A percentile compares a stretch with the other conserved stretches of the same genome.
Evolutionary conservation across 2,888 invertebrate genomes (phyloP).

Genomic region (Sussaba pulchella): DNA sequence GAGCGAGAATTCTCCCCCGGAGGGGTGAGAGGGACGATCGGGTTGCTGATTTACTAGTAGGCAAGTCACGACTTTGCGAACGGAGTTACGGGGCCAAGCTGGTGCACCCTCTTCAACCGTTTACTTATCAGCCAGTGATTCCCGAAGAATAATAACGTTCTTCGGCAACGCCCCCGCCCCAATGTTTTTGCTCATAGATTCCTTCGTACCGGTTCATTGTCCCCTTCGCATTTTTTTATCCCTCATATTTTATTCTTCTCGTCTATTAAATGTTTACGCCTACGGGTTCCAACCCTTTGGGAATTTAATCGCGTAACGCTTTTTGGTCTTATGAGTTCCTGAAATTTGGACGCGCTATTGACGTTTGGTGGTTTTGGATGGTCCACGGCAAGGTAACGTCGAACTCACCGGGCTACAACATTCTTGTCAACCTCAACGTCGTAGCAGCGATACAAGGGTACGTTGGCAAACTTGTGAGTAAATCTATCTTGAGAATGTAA

Average conservation of each 20-base stretch:
- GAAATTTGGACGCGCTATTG: not conserved
- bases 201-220: not conserved
- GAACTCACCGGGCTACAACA: constrained; percentile 32
- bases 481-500: constrained; percentile 46
- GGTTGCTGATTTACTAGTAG: constrained; percentile 53
- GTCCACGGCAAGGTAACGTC: constrained; percentile 5
- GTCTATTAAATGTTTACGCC: not conserved
- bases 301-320: too few relatives aligned
- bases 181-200: not conserved
- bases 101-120: constrained; percentile 25
- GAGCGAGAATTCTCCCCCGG: not conserved
- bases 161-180: not conserved
- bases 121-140: constrained; percentile 23
- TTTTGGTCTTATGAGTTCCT: too few relatives aligned
- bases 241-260: not conserved
- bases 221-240: not conserved
- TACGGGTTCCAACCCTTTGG: too few relatives aligned
- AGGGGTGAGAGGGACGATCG: constrained; percentile 42
- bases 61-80: constrained; percentile 61
- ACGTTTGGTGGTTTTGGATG: constrained; percentile 14
- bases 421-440: constrained; percentile 10
- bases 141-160: constrained; percentile 3
- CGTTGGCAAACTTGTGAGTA: constrained; percentile 27
- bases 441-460: constrained; percentile 4
- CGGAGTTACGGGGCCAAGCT: constrained; percentile 50